A percentile compares a stretch with the other conserved stretches of the same genome.
These are phyloP conservation scores for Pseudobourletiella spinata DNA, from an alignment of 1,140 invertebrate species.

Conservation along the genomic window DNA sequence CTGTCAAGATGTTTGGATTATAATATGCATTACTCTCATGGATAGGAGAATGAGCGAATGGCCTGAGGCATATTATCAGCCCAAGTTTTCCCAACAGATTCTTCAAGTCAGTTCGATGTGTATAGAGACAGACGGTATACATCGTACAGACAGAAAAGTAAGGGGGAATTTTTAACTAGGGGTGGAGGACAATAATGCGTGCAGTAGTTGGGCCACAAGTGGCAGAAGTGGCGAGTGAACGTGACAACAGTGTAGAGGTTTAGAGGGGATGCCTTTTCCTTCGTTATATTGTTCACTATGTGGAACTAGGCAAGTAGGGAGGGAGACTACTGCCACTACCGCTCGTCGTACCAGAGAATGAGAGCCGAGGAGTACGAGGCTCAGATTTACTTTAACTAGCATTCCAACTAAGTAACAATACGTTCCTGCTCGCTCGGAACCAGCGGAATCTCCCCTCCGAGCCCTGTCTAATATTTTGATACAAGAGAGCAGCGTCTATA, in stretches of 20 bases:
- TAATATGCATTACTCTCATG: neutral
- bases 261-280: neutral
- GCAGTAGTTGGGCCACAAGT: neutral
- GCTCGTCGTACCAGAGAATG: neutral
- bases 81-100: neutral
- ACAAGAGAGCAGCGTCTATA: neutral
- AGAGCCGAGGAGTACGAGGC: neutral
- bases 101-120: too few relatives aligned
- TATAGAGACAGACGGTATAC: neutral
- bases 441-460: neutral
- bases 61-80: neutral
- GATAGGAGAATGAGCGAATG: neutral
- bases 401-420: conserved; percentile 3
- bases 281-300: neutral
- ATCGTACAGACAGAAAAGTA: neutral
- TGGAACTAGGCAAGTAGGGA: neutral
- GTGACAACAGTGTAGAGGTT: neutral
- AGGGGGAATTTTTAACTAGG: conserved; percentile 3
- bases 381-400: neutral
- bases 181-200: neutral
- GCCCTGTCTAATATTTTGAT: neutral
- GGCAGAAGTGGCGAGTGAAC: neutral
- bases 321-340: neutral
- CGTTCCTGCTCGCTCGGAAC: neutral
- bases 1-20: neutral